Percentiles rank a stretch among this genome's conserved stretches.
Evolutionary conservation across 2,113 vertebrate species (phyloP).

Genomic region (Calonectris borealis): DNA sequence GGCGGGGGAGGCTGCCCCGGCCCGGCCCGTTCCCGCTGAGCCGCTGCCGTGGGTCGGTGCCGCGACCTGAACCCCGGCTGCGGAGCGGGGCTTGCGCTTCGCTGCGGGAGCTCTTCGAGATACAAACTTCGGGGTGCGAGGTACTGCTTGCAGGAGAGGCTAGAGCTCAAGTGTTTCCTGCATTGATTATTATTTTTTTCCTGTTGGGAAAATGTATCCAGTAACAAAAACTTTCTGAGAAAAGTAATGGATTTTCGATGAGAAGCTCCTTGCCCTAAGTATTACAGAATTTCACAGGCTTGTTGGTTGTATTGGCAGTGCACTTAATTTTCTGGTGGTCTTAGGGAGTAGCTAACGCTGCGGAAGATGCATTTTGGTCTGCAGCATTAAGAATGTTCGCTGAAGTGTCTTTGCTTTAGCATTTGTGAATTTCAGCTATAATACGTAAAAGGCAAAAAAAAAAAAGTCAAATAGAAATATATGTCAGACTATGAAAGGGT

Average conservation of each 20-base stretch:
- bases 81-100: not conserved
- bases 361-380: not conserved
- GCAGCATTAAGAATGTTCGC: not conserved
- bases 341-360: not conserved
- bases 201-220: not conserved
- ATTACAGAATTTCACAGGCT: not conserved
- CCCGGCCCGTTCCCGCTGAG: not conserved
- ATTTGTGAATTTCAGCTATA: not conserved
- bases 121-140: not conserved
- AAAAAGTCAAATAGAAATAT: not conserved
- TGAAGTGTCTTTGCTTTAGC: not conserved
- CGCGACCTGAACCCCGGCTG: not conserved
- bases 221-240: not conserved
- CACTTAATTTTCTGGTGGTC: not conserved
- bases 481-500: not conserved
- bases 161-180: not conserved
- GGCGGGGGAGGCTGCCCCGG: not conserved
- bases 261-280: not conserved
- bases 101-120: not conserved
- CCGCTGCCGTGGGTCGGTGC: not conserved
- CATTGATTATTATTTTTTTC: not conserved
- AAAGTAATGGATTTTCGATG: not conserved
- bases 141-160: not conserved
- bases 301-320: not conserved
- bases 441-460: not conserved